phyloP scores from a whole-genome alignment of 2,888 invertebrate genomes.

The Phyto melanocephala region DNA sequence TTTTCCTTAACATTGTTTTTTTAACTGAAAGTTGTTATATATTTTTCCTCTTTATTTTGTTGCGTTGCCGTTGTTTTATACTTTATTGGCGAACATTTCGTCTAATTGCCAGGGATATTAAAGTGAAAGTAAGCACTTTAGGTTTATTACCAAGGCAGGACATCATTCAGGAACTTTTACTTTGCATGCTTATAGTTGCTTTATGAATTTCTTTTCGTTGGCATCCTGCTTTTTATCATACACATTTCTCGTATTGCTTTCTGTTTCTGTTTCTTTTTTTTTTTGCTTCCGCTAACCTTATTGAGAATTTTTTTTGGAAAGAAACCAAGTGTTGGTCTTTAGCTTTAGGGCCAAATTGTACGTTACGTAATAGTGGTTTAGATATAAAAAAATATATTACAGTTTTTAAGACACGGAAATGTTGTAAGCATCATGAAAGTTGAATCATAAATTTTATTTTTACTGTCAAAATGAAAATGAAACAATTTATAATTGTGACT shows the following conservation, averaged over 20 bases:
- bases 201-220: slow-evolving; percentile 2
- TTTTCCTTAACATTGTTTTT: background rate
- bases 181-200: slow-evolving; percentile 24
- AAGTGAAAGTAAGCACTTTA: slow-evolving; percentile 54
- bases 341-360: slow-evolving; percentile 42
- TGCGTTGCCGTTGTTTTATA: background rate
- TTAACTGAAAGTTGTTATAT: too few species aligned
- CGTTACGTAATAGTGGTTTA: slow-evolving; percentile 46
- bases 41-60: background rate
- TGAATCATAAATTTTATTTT: background rate
- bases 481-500: slow-evolving; percentile 2
- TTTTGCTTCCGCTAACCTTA: slow-evolving; percentile 3
- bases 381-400: background rate
- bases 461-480: background rate
- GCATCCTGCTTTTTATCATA: background rate
- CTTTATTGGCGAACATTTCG: slow-evolving; percentile 24
- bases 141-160: background rate
- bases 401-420: background rate
- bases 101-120: slow-evolving; percentile 47
- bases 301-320: slow-evolving; percentile 39
- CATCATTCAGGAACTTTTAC: slow-evolving; percentile 27
- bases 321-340: slow-evolving; percentile 51
- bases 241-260: background rate
- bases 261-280: background rate
- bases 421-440: background rate